These are phyloP conservation scores for Lonchura striata DNA, from an alignment of 2,113 vertebrate species.

Conservation along the genomic window DNA sequence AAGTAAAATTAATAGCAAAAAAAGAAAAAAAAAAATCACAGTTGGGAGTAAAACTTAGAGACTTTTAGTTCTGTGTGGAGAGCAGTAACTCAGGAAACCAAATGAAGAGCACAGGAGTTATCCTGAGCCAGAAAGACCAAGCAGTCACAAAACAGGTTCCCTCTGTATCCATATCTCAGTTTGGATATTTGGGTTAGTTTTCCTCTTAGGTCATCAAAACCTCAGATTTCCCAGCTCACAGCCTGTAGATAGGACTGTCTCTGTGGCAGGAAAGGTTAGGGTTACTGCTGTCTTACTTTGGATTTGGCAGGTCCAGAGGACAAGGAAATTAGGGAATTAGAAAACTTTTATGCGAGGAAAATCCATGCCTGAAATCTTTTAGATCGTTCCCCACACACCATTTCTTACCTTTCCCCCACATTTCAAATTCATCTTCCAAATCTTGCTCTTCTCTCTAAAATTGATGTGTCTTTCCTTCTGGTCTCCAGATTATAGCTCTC, in stretches of 20 bases:
- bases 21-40: not conserved
- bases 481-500: not conserved
- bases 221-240: not conserved
- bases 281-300: not conserved
- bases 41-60: not conserved
- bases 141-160: not conserved
- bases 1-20: not conserved
- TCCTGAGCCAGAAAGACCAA: not conserved
- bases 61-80: not conserved
- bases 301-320: not conserved
- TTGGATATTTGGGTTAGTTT: not conserved
- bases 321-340: not conserved
- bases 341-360: not conserved
- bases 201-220: fast-evolving
- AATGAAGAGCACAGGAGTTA: not conserved
- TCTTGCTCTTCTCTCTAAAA: not conserved
- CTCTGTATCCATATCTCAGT: not conserved
- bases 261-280: not conserved
- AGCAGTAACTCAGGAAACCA: not conserved
- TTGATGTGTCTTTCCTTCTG: not conserved
- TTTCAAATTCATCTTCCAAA: not conserved
- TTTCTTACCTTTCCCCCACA: not conserved
- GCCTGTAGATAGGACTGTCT: not conserved
- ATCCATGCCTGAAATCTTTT: not conserved
- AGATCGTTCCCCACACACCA: not conserved